Percentiles rank a stretch among this genome's conserved stretches.
phyloP scores from a whole-genome alignment of 2,797 vertebrate genomes.

The Bradypodion ventrale region DNA sequence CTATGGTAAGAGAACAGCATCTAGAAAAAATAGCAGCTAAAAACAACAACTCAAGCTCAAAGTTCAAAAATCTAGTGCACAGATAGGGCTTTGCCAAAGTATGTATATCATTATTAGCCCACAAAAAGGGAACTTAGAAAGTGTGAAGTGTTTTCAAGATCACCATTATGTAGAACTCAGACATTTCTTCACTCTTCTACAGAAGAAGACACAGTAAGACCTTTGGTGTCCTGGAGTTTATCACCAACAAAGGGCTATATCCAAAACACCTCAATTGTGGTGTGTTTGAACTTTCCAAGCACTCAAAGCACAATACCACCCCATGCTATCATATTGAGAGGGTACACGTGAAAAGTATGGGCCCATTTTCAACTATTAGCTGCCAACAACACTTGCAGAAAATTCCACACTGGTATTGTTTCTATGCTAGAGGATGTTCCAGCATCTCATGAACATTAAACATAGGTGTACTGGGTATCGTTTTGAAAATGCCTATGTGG shows the following conservation, averaged over 20 bases:
- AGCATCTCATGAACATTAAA: no score
- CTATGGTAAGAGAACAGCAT: not conserved
- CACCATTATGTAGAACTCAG: no score
- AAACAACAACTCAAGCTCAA: not conserved
- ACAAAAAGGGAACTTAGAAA: no score
- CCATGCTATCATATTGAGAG: not conserved
- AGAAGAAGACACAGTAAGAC: no score
- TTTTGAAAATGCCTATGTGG: not conserved
- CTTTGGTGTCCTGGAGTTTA: not conserved
- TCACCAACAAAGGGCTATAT: not conserved
- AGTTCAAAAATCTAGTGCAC: not conserved
- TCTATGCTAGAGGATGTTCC: not conserved
- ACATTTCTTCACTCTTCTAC: no score
- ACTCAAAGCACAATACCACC: not conserved
- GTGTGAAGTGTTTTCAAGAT: no score
- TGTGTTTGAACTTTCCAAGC: not conserved
- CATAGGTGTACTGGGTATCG: not conserved
- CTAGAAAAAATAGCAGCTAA: not conserved
- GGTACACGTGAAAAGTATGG: not conserved
- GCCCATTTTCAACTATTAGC: not conserved
- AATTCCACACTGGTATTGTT: not conserved
- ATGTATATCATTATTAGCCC: no score
- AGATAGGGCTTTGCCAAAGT: no score
- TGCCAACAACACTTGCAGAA: not conserved
- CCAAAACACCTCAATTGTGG: not conserved